Percentiles rank a stretch among this genome's conserved stretches.
Evolutionary conservation across 2,888 invertebrate genomes (phyloP).

Genomic region (Drosophila rubida): DNA sequence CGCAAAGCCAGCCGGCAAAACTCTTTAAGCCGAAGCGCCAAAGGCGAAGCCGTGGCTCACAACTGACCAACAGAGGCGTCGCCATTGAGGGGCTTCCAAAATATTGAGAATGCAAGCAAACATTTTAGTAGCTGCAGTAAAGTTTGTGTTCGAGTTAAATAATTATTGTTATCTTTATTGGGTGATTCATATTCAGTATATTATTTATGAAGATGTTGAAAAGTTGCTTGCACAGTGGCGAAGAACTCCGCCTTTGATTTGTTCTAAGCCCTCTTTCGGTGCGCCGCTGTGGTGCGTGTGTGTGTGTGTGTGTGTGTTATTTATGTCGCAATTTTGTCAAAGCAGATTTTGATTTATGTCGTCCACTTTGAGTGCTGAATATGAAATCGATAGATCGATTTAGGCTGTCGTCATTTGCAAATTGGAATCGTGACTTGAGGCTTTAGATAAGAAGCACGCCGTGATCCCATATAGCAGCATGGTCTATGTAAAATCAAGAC

Average conservation of each 20-base stretch:
- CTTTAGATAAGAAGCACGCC: conserved; percentile 71
- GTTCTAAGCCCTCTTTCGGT: background rate
- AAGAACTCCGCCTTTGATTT: too few relatives aligned
- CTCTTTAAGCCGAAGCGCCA: conserved; percentile 8
- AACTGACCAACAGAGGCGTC: conserved; percentile 22
- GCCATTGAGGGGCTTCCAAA: background rate
- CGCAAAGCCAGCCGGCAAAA: conserved; percentile 20
- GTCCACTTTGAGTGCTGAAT: conserved; percentile 77
- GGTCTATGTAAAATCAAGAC: conserved; percentile 25
- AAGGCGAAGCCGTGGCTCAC: conserved; percentile 2
- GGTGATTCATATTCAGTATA: too few relatives aligned
- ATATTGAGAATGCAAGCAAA: background rate
- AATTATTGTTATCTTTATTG: too few relatives aligned
- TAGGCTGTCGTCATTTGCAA: conserved; percentile 67
- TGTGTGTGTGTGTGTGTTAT: conserved; percentile 35
- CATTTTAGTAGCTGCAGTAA: too few relatives aligned
- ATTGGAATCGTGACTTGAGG: conserved; percentile 81
- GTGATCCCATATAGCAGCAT: conserved; percentile 5
- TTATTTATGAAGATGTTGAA: too few relatives aligned
- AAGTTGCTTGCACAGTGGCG: too few relatives aligned
- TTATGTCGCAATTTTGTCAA: conserved; percentile 62
- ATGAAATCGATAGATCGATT: conserved; percentile 79
- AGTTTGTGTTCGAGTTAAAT: too few relatives aligned
- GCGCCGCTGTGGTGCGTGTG: conserved; percentile 24
- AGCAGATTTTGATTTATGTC: conserved; percentile 75